Percentiles rank a stretch among this genome's conserved stretches.
phyloP scores from a whole-genome alignment of 2,888 invertebrate genomes.

The Tiliacea aurago region DNA sequence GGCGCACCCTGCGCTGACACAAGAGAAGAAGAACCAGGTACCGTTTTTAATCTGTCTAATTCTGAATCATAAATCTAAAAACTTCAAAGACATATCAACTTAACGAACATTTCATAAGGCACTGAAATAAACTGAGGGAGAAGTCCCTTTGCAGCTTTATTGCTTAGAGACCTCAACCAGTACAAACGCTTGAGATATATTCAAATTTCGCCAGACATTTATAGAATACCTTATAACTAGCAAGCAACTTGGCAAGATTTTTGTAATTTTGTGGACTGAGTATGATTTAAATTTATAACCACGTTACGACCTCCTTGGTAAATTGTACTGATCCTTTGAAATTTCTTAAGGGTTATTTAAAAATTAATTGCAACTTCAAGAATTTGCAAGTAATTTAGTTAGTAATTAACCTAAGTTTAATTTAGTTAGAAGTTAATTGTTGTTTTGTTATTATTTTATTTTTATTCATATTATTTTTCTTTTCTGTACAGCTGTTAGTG shows the following conservation, averaged over 20 bases:
- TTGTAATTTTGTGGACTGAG: background rate
- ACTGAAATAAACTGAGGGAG: background rate
- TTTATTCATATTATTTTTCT: too few relatives aligned
- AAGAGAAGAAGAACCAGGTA: background rate
- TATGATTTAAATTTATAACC: conserved; percentile 21
- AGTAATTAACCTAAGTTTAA: too few relatives aligned
- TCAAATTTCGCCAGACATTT: conserved; percentile 30
- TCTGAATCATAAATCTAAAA: background rate
- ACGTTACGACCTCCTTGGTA: background rate
- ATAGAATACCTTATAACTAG: conserved; percentile 22
- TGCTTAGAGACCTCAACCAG: background rate
- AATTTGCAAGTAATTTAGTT: too few relatives aligned
- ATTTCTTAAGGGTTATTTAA: too few relatives aligned
- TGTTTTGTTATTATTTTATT: too few relatives aligned
- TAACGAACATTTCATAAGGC: background rate
- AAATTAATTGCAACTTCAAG: too few relatives aligned
- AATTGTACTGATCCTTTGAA: too few relatives aligned
- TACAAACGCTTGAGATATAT: conserved; percentile 14
- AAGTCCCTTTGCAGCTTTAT: background rate
- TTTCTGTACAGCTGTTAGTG: too few relatives aligned
- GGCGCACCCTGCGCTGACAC: too few relatives aligned
- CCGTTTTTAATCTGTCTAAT: background rate
- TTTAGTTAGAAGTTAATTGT: too few relatives aligned
- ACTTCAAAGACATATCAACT: background rate
- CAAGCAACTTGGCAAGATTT: conserved; percentile 6